Percentiles rank a stretch among this genome's conserved stretches.
Evolutionary conservation across 2,797 vertebrate species (phyloP).

Genomic region (Chloroceryle inda): DNA sequence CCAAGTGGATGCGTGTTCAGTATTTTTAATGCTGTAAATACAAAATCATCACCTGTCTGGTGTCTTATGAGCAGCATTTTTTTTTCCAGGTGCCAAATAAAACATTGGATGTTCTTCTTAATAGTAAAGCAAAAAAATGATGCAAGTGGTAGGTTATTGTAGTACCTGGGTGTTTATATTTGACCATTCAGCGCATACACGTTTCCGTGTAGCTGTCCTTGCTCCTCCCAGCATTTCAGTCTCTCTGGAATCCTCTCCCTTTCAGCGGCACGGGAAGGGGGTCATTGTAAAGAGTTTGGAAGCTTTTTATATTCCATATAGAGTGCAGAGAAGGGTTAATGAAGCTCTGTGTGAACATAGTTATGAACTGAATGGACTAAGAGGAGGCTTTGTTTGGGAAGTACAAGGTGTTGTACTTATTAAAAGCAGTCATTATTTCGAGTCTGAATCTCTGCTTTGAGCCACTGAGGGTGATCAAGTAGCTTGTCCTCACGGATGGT

Average conservation of each 20-base stretch:
- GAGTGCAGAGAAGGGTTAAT: not conserved
- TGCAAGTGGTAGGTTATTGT: not conserved
- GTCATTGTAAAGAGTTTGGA: not conserved
- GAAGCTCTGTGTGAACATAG: not conserved
- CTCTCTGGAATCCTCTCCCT: not conserved
- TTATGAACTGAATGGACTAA: not conserved
- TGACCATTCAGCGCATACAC: not conserved
- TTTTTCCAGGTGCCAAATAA: not conserved
- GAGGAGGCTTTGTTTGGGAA: not conserved
- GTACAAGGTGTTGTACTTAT: not conserved
- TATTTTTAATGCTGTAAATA: not conserved
- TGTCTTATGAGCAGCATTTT: not conserved
- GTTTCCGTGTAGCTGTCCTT: not conserved
- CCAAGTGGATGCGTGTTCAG: not conserved
- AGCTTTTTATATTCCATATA: not conserved
- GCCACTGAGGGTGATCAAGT: not conserved
- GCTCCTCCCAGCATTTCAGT: not conserved
- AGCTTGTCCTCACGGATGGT: not conserved
- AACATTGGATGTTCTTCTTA: not conserved
- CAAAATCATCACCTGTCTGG: not conserved
- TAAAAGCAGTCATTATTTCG: slow-evolving; percentile 24
- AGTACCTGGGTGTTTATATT: not conserved
- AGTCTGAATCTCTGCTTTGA: not conserved
- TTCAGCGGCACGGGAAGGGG: not conserved
- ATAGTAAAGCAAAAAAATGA: not conserved